Conservation (phyloP, 2,888 invertebrate genomes). For the Mesoligia furuncula region DNA sequence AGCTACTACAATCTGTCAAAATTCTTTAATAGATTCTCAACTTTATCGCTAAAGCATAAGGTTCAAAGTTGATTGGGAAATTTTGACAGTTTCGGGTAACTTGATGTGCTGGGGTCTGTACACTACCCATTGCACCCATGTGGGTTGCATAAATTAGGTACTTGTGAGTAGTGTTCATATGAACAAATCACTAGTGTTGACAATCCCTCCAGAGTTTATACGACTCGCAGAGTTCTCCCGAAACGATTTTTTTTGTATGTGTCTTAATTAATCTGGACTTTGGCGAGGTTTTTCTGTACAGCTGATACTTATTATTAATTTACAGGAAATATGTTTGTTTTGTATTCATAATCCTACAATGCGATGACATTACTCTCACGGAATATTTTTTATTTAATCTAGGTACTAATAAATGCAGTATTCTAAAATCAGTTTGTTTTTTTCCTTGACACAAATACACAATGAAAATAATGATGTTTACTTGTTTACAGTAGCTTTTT, state of each 20-base stretch:
- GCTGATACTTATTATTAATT: too few relatives aligned
- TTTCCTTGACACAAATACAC: conserved; percentile 37
- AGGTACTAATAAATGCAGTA: conserved; percentile 4
- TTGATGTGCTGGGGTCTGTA: too few relatives aligned
- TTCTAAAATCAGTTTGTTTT: conserved; percentile 34
- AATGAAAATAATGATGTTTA: conserved; percentile 47
- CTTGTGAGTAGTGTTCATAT: not conserved
- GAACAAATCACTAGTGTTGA: not conserved
- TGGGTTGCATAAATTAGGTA: not conserved
- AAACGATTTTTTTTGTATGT: not conserved
- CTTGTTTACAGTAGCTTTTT: conserved; percentile 26
- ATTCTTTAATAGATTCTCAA: too few relatives aligned
- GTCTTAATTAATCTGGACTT: not conserved
- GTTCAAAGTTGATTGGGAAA: too few relatives aligned
- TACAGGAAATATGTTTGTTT: not conserved
- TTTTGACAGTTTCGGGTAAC: too few relatives aligned
- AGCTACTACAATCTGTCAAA: too few relatives aligned
- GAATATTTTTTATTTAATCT: conserved; percentile 21
- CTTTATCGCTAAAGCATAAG: too few relatives aligned
- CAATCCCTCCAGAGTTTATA: not conserved
- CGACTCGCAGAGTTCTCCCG: not conserved
- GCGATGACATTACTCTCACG: not conserved
- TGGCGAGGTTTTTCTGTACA: too few relatives aligned
- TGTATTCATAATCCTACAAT: not conserved
- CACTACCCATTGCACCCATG: too few relatives aligned